phyloP scores from a whole-genome alignment of 2,113 vertebrate genomes.

The Osmerus mordax region DNA sequence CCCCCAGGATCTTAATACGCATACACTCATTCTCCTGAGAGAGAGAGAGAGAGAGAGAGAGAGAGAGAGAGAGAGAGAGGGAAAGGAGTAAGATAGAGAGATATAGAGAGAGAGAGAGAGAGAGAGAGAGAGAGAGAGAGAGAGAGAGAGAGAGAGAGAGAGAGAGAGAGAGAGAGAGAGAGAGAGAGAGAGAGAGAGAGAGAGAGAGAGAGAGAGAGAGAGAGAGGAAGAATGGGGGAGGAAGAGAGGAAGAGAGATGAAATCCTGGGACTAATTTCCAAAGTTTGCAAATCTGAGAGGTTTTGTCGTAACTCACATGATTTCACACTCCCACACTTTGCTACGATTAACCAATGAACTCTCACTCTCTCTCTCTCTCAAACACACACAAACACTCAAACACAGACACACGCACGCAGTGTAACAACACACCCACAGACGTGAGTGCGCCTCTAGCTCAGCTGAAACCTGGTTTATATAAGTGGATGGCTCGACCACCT shows the following conservation, averaged over 20 bases:
- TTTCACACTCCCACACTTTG: background rate
- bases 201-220: too few relatives aligned
- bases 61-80: too few relatives aligned
- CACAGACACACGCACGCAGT: constrained; percentile 22
- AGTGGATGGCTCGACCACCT: background rate
- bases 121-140: background rate
- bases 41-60: too few relatives aligned
- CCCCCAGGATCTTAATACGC: constrained; percentile 97
- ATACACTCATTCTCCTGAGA: constrained; percentile 99
- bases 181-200: too few relatives aligned
- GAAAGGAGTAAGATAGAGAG: too few relatives aligned
- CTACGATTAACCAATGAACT: too few relatives aligned
- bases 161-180: too few relatives aligned
- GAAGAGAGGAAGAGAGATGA: background rate
- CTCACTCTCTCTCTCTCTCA: too few relatives aligned
- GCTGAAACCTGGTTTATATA: too few relatives aligned
- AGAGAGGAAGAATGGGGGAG: too few relatives aligned
- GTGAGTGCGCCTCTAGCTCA: constrained; percentile 27
- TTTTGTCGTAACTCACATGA: background rate
- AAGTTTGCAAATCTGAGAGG: background rate
- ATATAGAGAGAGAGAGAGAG: too few relatives aligned
- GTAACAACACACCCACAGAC: constrained; percentile 38
- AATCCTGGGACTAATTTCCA: background rate
- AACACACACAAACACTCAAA: too few relatives aligned
- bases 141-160: background rate